phyloP scores from a whole-genome alignment of 2,888 invertebrate species.

The Brachyopa scutellaris region DNA sequence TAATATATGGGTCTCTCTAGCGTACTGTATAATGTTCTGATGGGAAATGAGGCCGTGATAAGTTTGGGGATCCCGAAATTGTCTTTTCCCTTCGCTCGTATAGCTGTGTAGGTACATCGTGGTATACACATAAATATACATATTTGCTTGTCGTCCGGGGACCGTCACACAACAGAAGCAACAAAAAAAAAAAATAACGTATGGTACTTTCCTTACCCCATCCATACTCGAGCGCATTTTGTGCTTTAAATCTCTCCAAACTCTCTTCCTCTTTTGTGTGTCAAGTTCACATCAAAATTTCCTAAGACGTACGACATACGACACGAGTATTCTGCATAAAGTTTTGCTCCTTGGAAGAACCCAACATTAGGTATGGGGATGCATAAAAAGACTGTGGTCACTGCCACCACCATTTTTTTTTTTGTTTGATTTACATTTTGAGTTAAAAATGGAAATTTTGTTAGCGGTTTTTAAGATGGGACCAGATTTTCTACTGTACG shows the following conservation, averaged over 20 bases:
- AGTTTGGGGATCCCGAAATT: constrained; percentile 82
- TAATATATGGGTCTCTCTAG: constrained; percentile 77
- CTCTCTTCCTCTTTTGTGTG: constrained; percentile 28
- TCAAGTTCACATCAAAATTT: constrained; percentile 57
- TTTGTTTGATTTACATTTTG: no score
- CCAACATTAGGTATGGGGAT: constrained; percentile 22
- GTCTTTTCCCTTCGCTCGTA: constrained; percentile 78
- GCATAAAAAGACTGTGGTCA: background rate
- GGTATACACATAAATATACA: constrained; percentile 53
- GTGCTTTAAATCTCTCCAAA: constrained; percentile 55
- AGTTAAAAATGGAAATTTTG: no score
- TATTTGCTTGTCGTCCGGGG: constrained; percentile 64
- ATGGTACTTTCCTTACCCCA: constrained; percentile 25
- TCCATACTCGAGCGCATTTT: constrained; percentile 29
- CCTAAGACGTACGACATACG: no score
- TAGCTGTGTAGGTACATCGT: constrained; percentile 16
- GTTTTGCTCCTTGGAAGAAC: constrained; percentile 17
- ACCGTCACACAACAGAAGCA: constrained; percentile 32
- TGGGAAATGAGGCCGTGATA: constrained; percentile 82
- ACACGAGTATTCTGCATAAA: constrained; percentile 27
- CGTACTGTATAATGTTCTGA: constrained; percentile 81
- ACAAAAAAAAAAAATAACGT: constrained; percentile 49
- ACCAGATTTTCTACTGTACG: no score
- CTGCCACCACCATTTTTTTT: background rate
- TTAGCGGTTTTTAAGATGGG: no score